Base-by-base conservation (phyloP, 1,140 invertebrate species). In the Monomorium pharaonis region DNA sequence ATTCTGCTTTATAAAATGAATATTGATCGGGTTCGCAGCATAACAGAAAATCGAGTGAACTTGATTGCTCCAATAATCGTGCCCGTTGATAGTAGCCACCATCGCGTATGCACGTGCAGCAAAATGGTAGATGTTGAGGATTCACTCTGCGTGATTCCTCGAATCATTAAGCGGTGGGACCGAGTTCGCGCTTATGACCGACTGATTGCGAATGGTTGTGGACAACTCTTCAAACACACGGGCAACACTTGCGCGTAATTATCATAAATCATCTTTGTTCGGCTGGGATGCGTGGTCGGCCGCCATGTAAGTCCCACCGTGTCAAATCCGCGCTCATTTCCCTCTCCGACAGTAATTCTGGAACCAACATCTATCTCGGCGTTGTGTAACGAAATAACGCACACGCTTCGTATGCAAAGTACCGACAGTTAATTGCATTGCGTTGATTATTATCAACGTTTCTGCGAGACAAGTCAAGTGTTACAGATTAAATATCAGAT, bases 181-280 rank as follows among this genome's bases (percentile, higher is more conserved):
- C 85, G 70, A 80, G 89, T 62, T 88, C 76, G 84, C 44, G 83
- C 85, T 93, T 91, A 90, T 83, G 86, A 88, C 88, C 89, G 87
- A 85, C 89, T 92, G 91, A 93, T 93, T 92, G 91, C 90, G 75
- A 91, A 93, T 90, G 86, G 89, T 37, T 37, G 44, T 91, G 90
- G 89, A 92, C 92, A 65, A 91, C 90, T 91, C 90, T 92, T 92
- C 87, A 89, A 92, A 91, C 91, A 89, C n/a, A 49, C 12, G 21
- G 92, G 92, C 92, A 89, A 88, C 62, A 89, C 58, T 67, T 76
- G 33, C 84, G 84, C 88, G 86, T 93, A 93, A 93, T 93, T 93
- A 93, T 92, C 90, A 92, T 93, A 93, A 93, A 93, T 93, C 92
- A 93, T 56, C 86, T 88, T 84, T 80, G 85, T 83, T 84, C 75